Evolutionary conservation across 2,113 vertebrate genomes (phyloP).

Genomic region (Picathartes gymnocephalus): DNA sequence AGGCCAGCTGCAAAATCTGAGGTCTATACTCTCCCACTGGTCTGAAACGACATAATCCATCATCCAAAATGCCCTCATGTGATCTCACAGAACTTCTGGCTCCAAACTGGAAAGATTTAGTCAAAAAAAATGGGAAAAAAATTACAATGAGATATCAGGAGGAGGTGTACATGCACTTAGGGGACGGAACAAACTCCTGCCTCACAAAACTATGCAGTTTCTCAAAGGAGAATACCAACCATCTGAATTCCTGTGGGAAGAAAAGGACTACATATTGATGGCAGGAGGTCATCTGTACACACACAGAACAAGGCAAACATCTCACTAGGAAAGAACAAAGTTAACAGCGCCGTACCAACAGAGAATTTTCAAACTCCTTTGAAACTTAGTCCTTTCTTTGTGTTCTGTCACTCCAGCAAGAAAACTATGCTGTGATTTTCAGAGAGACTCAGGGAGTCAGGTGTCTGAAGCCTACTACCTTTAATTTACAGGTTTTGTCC

Average conservation of each 20-base stretch:
- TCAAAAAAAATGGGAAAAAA: neutral
- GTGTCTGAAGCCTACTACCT: neutral
- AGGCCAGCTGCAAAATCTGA: constrained; percentile 6
- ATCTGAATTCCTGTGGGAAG: neutral
- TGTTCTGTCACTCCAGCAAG: neutral
- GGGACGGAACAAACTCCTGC: neutral
- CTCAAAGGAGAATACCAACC: neutral
- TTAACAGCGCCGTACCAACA: neutral
- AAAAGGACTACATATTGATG: neutral
- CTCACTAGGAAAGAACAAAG: neutral
- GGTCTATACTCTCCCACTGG: constrained; percentile 3
- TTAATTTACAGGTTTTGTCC: neutral
- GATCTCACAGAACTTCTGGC: constrained; percentile 10
- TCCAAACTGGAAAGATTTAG: neutral
- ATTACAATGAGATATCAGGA: neutral
- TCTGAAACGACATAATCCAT: constrained; percentile 29
- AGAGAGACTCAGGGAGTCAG: neutral
- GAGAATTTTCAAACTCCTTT: neutral
- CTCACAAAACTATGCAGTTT: neutral
- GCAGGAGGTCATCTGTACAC: neutral
- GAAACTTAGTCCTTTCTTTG: neutral
- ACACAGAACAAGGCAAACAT: neutral
- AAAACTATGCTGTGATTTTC: neutral
- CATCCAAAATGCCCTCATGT: constrained; percentile 20
- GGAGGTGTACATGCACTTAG: neutral